Conservation (phyloP, 37 sponge, comb jelly and placozoan genomes). For the Tethya wilhelma region DNA sequence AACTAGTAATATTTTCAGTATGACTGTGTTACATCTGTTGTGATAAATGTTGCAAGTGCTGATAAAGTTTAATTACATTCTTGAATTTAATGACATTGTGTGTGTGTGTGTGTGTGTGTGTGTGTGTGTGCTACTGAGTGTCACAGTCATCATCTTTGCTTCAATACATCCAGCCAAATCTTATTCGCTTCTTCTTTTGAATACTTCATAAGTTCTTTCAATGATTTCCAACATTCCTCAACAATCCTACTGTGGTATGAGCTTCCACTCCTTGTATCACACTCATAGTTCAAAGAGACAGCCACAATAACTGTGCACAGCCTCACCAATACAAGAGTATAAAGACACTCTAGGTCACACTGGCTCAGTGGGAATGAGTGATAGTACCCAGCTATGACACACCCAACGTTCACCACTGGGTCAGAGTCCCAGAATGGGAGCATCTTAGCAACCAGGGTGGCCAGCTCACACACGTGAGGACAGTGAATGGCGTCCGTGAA, state of each 20-base stretch:
- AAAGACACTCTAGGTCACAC: conserved; percentile 21
- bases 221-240: not conserved
- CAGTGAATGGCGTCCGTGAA: conserved; percentile 31
- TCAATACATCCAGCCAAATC: conserved; percentile 9
- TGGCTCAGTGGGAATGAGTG: conserved; percentile 18
- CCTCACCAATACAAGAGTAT: conserved; percentile 26
- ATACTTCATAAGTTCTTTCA: not conserved
- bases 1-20: no score
- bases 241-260: not conserved
- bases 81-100: no score
- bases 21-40: no score
- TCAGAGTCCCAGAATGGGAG: not conserved
- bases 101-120: no score
- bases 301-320: conserved; percentile 7
- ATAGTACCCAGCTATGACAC: conserved; percentile 21
- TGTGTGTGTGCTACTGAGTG: no score
- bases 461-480: conserved; percentile 35
- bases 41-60: no score
- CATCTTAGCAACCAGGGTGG: conserved; percentile 2
- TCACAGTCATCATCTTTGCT: no score
- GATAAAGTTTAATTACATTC: no score
- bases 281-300: not conserved
- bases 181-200: conserved; percentile 24
- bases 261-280: conserved; percentile 10
- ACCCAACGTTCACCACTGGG: conserved; percentile 23